Base-by-base conservation (phyloP, 2,797 vertebrate genomes). In the Bradypodion pumilum region DNA sequence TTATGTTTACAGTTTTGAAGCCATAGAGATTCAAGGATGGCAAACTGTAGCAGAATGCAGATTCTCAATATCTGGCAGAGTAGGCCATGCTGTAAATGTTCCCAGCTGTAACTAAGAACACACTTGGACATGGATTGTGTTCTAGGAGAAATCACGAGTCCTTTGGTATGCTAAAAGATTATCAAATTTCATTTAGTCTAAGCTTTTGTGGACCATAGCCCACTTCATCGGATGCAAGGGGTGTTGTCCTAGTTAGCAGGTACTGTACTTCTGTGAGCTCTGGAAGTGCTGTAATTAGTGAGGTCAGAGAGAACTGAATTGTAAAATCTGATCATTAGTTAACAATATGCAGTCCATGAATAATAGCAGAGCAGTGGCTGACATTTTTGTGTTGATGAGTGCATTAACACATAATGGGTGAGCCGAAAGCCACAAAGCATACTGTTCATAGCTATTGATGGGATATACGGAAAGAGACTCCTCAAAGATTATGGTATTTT, bases 1-100 rank as follows among this genome's bases (percentile, higher is more conserved):
- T 83, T 77, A 76, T 60, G 65, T 69, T 76, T 80, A 65, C n/a
- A n/a, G 52, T 70, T 80, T 49, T 62, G 65, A 74, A 66, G 1
- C 62, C 73, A 85, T 75, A 52, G n/a, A 68, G 49, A 52, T 79
- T 73, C 29, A 15, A 35, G n/a, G 59, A 25, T 32, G 56, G 37
- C n/a, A 74, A 74, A 44, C 13, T 66, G 32, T 52, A 66, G 27
- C 49, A 74, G 60, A 60, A 46, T 23, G 75, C 5, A 29, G 25
- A 3, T 75, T 44, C 52, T 60, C 56, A 60, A 25, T 69, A n/a
- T 81, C 76, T 85, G 7, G 63, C 29, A 59, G 9, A 40, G 32
- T 63, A 78, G 7, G 60, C 69, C 56, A 73, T 65, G 2, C 60
- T 56, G 32, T 74, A 13, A 27, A 79, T 79, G 35, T 65, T 79